Evolutionary conservation across 2,888 invertebrate genomes (phyloP), one percentile per base, ranked within the genome.

Genomic region (Cosmorhoe ocellata): DNA sequence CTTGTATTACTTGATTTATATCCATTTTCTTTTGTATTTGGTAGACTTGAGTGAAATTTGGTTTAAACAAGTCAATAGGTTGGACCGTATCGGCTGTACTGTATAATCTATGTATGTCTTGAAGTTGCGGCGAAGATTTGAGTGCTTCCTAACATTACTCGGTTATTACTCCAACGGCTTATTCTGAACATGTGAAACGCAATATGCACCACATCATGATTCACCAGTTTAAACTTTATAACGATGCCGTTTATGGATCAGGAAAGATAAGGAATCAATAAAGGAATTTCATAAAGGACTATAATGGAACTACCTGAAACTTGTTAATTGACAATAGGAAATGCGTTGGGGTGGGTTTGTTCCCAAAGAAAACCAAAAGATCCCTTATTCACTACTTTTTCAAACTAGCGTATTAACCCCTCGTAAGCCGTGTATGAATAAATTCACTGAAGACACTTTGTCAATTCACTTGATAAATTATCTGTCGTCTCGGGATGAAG

Each of bases 121-220:
- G 46, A 64, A 65, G 58, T 59, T 46, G 57, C 56, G 48, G 58
- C 47, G 64, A 60, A 63, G 59, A 54, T 53, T 54, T 51, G 56
- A 61, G 61, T 51, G 52, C 53, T 43, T 51, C 52, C 45, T 36
- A 36, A 53, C 52, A 47, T 41, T 45, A 43, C n/a, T n/a, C n/a
- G n/a, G n/a, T n/a, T n/a, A n/a, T n/a, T n/a, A n/a, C n/a, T n/a
- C n/a, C n/a, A n/a, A n/a, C n/a, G n/a, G n/a, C n/a, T n/a, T n/a
- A n/a, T n/a, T 38, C 26, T 37, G 40, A 32, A 18, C 18, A 28
- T 41, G 39, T 33, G 34, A 38, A 50, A 46, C 28, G 51, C 31
- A 51, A 37, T 39, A 51, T 53, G 48, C 45, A 46, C 27, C 40
- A 38, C 3, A 24, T 0, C 4, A 26, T 47, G 27, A 27, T 45